phyloP scores from a whole-genome alignment of 2,113 vertebrate species.

The Limanda limanda region DNA sequence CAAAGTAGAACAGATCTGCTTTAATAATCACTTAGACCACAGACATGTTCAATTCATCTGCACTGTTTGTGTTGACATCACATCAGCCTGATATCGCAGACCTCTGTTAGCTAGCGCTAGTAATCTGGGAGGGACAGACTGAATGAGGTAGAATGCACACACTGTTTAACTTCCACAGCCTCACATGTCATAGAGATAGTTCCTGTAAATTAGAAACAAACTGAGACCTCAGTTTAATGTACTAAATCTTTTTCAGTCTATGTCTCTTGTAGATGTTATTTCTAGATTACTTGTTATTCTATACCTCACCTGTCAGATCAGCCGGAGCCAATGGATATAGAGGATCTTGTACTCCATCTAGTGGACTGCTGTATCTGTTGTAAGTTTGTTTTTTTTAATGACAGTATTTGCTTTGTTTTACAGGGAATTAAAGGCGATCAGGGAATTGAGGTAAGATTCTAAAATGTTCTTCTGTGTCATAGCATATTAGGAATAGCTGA shows the following conservation, averaged over 20 bases:
- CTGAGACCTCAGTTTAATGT: too few relatives aligned
- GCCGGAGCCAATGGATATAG: neutral
- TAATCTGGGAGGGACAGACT: too few relatives aligned
- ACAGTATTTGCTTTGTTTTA: constrained; percentile 21
- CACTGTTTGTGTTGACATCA: neutral
- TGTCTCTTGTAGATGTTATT: too few relatives aligned
- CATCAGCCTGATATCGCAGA: neutral
- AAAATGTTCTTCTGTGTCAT: neutral
- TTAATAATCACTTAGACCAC: neutral
- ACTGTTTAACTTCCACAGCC: neutral
- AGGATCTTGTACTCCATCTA: constrained; percentile 40
- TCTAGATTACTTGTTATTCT: too few relatives aligned
- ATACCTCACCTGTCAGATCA: too few relatives aligned
- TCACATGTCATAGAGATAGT: neutral
- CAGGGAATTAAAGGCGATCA: constrained; percentile 73
- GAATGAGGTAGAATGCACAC: too few relatives aligned
- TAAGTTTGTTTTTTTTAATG: neutral
- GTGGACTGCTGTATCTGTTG: constrained; percentile 13
- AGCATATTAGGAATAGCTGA: neutral
- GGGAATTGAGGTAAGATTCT: constrained; percentile 74
- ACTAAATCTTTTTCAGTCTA: too few relatives aligned
- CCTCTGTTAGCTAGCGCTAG: too few relatives aligned
- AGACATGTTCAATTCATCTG: neutral
- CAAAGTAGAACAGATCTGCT: too few relatives aligned
- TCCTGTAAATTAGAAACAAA: too few relatives aligned